Percentiles rank a stretch among this genome's conserved stretches.
These are phyloP conservation scores for Physeter macrocephalus DNA, from an alignment of 2,113 vertebrate species.

Conservation along the genomic window DNA sequence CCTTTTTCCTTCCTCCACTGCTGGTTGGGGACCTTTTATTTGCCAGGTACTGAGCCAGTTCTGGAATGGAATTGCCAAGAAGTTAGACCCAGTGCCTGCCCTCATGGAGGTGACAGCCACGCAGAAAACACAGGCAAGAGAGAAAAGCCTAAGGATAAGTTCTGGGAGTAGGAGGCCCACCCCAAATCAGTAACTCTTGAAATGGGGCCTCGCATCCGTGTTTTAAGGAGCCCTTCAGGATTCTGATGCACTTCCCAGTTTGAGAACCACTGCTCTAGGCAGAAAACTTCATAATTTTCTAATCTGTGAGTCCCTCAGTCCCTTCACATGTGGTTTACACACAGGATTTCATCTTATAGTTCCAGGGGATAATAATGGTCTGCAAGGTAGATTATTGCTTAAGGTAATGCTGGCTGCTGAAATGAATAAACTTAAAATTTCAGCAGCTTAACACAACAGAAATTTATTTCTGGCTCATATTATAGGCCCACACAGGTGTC, in stretches of 20 bases:
- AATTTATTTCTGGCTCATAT: background rate
- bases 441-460: background rate
- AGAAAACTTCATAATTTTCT: background rate
- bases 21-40: background rate
- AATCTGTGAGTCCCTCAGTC: background rate
- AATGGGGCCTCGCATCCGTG: background rate
- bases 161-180: background rate
- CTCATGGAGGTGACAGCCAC: background rate
- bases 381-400: background rate
- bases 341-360: conserved; percentile 3
- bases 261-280: background rate
- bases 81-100: background rate
- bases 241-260: background rate
- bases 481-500: background rate
- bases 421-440: conserved; percentile 28
- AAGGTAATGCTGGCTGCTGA: background rate
- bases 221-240: background rate
- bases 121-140: background rate
- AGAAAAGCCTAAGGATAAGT: background rate
- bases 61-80: background rate
- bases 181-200: background rate
- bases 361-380: background rate
- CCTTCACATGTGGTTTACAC: background rate
- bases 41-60: background rate
- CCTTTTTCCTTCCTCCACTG: background rate